Conservation (phyloP, 2,113 vertebrate genomes). For the Lepus europaeus region DNA sequence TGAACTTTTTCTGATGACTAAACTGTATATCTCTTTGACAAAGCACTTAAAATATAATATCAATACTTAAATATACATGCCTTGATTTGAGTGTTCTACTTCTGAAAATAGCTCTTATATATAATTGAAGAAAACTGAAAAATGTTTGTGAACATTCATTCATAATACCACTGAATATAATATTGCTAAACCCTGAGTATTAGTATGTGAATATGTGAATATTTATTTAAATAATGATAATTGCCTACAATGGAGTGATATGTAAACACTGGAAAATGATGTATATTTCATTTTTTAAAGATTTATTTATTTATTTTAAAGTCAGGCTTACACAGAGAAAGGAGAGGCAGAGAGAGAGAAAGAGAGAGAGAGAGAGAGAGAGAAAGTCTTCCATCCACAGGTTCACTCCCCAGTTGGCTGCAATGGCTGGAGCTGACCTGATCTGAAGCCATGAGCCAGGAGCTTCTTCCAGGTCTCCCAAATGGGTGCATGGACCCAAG, state of each 20-base stretch:
- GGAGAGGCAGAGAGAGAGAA: too few species aligned
- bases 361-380: too few species aligned
- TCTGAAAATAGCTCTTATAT: background rate
- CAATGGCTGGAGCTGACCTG: too few species aligned
- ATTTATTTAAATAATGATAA: background rate
- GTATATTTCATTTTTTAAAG: background rate
- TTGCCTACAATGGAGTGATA: background rate
- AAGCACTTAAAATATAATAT: background rate
- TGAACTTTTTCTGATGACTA: background rate
- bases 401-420: too few species aligned
- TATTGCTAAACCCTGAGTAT: background rate
- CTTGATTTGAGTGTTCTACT: background rate
- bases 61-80: background rate
- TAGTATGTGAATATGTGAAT: background rate
- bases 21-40: background rate
- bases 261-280: background rate
- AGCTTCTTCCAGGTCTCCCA: too few species aligned
- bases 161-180: background rate
- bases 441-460: too few species aligned
- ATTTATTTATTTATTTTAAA: too few species aligned
- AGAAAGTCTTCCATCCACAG: too few species aligned
- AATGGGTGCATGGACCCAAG: too few species aligned
- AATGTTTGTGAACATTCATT: background rate
- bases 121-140: background rate
- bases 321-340: too few species aligned